Evolutionary conservation across 2,888 invertebrate species (phyloP).

Genomic region (Drosophila nigritarsus): DNA sequence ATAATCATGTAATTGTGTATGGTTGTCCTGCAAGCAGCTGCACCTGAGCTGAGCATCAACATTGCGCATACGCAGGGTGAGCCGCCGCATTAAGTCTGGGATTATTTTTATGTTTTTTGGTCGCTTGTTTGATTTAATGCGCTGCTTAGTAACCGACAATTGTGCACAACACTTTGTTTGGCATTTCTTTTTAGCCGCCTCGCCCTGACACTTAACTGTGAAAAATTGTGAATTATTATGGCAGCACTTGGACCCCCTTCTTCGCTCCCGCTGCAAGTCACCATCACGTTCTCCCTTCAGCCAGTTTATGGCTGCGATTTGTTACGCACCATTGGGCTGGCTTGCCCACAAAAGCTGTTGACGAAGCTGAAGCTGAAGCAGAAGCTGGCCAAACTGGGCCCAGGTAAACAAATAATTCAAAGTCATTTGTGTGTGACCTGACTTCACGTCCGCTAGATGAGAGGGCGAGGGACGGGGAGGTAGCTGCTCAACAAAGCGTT

Average conservation of each 20-base stretch:
- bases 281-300: constrained; percentile 43
- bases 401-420: constrained; percentile 79
- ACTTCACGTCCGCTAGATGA: constrained; percentile 52
- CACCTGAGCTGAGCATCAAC: constrained; percentile 35
- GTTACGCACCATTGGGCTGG: constrained; percentile 77
- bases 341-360: constrained; percentile 64
- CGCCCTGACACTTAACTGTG: constrained; percentile 78
- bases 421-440: constrained; percentile 67
- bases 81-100: constrained; percentile 31
- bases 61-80: constrained; percentile 64
- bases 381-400: constrained; percentile 28
- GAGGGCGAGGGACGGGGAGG: accelerated
- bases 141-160: constrained; percentile 72
- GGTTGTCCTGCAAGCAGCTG: constrained; percentile 10
- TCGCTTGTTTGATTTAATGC: constrained; percentile 73
- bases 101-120: constrained; percentile 35
- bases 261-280: constrained; percentile 22
- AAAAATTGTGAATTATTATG: constrained; percentile 82
- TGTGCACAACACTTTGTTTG: constrained; percentile 60
- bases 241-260: constrained; percentile 41
- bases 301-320: constrained; percentile 76
- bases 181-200: constrained; percentile 54
- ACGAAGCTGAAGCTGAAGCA: constrained; percentile 19
- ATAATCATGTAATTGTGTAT: constrained; percentile 71
- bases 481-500: constrained; percentile 28